A percentile compares a stretch with the other conserved stretches of the same genome.
phyloP scores from a whole-genome alignment of 2,888 invertebrate genomes.

The Idaea dimidiata region DNA sequence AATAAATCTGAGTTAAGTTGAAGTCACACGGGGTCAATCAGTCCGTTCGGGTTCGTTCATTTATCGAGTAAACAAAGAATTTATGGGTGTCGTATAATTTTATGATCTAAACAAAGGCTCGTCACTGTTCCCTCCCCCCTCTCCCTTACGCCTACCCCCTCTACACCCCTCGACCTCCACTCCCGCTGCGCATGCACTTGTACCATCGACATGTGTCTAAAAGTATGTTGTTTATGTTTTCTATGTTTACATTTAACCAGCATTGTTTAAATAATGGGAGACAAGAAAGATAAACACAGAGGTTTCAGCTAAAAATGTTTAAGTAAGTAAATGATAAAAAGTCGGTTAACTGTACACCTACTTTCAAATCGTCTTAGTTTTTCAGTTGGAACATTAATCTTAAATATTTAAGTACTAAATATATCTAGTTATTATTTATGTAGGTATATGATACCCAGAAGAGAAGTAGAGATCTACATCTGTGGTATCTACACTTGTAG shows the following conservation, averaged over 20 bases:
- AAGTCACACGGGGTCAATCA: slow-evolving; percentile 53
- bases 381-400: too few relatives aligned
- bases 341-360: slow-evolving; percentile 11
- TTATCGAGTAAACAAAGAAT: slow-evolving; percentile 76
- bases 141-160: slow-evolving; percentile 22
- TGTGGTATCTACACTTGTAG: too few relatives aligned
- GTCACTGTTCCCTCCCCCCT: slow-evolving; percentile 40
- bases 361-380: slow-evolving; percentile 17
- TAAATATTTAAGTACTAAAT: too few relatives aligned
- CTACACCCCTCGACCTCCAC: slow-evolving; percentile 29
- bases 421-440: too few relatives aligned
- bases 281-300: slow-evolving; percentile 47
- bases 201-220: slow-evolving; percentile 63
- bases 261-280: slow-evolving; percentile 51
- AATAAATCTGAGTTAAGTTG: slow-evolving; percentile 26
- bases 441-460: slow-evolving; percentile 6
- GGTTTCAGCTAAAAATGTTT: slow-evolving; percentile 37
- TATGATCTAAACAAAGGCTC: slow-evolving; percentile 78
- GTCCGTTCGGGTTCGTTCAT: slow-evolving; percentile 62
- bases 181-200: slow-evolving; percentile 69
- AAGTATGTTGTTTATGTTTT: slow-evolving; percentile 70
- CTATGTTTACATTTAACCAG: slow-evolving; percentile 61
- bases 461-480: too few relatives aligned
- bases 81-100: slow-evolving; percentile 79
- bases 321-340: slow-evolving; percentile 10